A percentile compares a stretch with the other conserved stretches of the same genome.
These are phyloP conservation scores for Neotoma lepida DNA, from an alignment of 2,113 vertebrate genomes.

Conservation along the genomic window DNA sequence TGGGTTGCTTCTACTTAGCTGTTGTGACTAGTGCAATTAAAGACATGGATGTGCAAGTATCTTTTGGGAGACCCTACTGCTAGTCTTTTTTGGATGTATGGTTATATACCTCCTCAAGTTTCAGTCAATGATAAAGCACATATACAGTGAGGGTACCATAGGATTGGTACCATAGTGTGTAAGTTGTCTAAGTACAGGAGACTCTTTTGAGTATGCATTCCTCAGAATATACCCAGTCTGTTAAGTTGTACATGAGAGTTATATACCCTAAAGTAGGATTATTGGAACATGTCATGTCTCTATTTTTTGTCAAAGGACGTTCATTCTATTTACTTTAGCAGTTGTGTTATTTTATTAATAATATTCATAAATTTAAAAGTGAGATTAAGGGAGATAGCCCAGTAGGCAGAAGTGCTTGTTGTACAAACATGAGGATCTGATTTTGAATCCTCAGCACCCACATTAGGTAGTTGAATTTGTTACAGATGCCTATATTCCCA, in stretches of 20 bases:
- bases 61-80: neutral
- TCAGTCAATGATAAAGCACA: neutral
- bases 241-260: neutral
- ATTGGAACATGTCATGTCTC: neutral
- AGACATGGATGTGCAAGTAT: neutral
- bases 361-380: slow-evolving; percentile 34
- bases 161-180: neutral
- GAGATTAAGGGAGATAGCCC: neutral
- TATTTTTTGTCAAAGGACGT: slow-evolving; percentile 1
- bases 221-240: neutral
- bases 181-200: neutral
- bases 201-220: neutral
- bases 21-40: neutral
- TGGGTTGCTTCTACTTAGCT: neutral
- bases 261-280: neutral
- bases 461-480: too few relatives aligned
- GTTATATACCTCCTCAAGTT: neutral
- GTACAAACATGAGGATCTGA: too few relatives aligned
- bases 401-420: neutral
- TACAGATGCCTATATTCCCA: neutral
- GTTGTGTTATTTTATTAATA: slow-evolving; percentile 8
- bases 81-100: neutral
- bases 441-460: neutral
- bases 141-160: neutral
- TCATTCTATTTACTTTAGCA: neutral